Conservation (phyloP, 2,888 invertebrate genomes). For the Griposia aprilina region DNA sequence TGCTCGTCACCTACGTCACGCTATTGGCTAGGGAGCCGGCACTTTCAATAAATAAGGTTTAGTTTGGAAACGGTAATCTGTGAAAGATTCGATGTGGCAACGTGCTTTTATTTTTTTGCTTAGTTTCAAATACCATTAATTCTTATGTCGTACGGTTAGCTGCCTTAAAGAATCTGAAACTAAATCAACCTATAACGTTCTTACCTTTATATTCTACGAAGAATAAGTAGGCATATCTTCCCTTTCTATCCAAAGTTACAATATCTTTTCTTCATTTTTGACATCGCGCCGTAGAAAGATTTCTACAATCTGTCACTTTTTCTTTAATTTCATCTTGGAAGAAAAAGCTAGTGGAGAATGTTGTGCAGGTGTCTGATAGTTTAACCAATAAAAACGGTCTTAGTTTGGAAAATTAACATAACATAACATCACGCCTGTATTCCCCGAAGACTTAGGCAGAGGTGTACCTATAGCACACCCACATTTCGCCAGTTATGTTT, state of each 20-base stretch:
- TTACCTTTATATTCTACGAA: not conserved
- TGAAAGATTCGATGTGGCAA: constrained; percentile 15
- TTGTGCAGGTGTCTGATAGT: not conserved
- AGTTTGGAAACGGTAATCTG: not conserved
- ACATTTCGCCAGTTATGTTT: no score
- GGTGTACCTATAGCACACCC: no score
- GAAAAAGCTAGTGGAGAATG: not conserved
- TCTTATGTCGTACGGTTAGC: not conserved
- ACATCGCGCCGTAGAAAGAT: rapidly evolving
- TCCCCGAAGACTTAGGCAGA: no score
- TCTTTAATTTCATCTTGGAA: not conserved
- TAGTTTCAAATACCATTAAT: not conserved
- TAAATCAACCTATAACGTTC: not conserved
- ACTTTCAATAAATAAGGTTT: constrained; percentile 46
- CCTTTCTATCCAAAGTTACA: not conserved
- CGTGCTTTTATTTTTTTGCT: not conserved
- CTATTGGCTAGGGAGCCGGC: constrained; percentile 4
- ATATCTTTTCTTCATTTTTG: not conserved
- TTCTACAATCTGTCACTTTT: not conserved
- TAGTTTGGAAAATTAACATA: constrained; percentile 5
- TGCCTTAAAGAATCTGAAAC: not conserved
- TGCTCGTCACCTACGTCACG: constrained; percentile 36
- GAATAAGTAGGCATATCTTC: not conserved
- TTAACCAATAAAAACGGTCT: not conserved
- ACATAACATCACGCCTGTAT: no score